Base-by-base conservation (phyloP, 2,797 vertebrate species). In the Amniataba percoides region DNA sequence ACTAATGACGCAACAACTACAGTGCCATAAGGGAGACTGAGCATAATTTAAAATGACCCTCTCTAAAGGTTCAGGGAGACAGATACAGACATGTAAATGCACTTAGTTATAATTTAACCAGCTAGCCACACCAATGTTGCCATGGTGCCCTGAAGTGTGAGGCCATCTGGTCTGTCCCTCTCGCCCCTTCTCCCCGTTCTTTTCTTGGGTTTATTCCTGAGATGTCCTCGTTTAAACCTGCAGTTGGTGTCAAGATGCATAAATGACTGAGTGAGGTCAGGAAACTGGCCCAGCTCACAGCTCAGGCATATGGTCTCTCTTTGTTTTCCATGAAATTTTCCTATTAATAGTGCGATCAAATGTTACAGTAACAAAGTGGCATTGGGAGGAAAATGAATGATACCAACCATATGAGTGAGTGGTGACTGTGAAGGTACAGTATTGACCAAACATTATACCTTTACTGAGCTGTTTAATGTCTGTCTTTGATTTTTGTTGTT, bases 31-130 rank as follows among this genome's bases (percentile, higher is more conserved):
- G 43, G n/a, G n/a, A n/a, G n/a, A n/a, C n/a, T n/a, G n/a, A 72
- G 14, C 25, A 68, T 78, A 49, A 65, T 74, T 79, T 69, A 78
- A 64, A 48, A 66, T 74, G 70, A 68, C 52, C 46, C 65, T 23
- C 69, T 82, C 31, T 70, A 36, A 75, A 61, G 71, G 56, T 71
- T 48, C 45, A 65, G 42, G 27, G 42, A 65, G 52, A 5, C 64
- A 79, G 65, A 64, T 78, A 71, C 43, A 79, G 60, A 19, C 16
- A 68, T 42, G 49, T 27, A 27, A 71, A 62, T 25, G 55, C 70
- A 81, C 79, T 81, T 87, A 74, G 87, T 90, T 92, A 88, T 65
- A 85, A 77, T 90, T 92, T 82, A 91, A 93, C 87, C 59, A 79
- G 56, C 56, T 25, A 74, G 76, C 31, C 68, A 66, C 52, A 19